Base-by-base conservation (phyloP, 1,140 invertebrate species). In the Eumaeus atala region DNA sequence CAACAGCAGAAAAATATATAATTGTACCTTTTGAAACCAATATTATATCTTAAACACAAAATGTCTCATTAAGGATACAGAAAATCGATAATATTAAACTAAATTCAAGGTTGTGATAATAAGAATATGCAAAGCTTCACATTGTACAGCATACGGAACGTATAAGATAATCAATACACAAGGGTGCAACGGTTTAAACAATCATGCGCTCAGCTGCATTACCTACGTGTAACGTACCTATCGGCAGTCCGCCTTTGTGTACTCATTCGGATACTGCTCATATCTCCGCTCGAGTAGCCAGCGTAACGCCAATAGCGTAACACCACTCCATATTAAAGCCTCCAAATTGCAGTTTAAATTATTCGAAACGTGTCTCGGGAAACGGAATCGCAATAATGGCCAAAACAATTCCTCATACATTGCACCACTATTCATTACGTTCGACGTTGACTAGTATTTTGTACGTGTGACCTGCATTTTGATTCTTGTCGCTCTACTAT, bases 291-390 rank as follows among this genome's bases (percentile, higher is more conserved):
- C 66, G 58, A 61, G 64, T 65, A 67, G 59, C 69, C 65, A 66
- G 63, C 70, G 63, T 73, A 76, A 71, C 63, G 60, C 70, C 76
- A 77, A 77, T 80, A 74, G 71, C 74, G 74, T 63, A 75, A 82
- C 81, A 84, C 77, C 75, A 83, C 76, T 80, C 70, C 74, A 80
- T 84, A 86, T 84, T 84, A 87, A 84, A 82, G 68, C 73, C 66
- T 28, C 77, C 72, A 82, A 87, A 84, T 84, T 84, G 77, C 77
- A 83, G 72, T 84, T 84, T 84, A 83, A 84, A 83, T 84, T 84
- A 86, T 86, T 82, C 83, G 63, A 74, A 66, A 78, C 83, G 83
- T 84, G 81, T 86, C 77, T 73, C 77, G 70, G 77, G 77, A 74
- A 84, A 82, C 77, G 68, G 73, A 83, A 83, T 83, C 70, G 76